Percentiles rank a stretch among this genome's conserved stretches.
These are phyloP conservation scores for Drosophila pegasa DNA, from an alignment of 2,888 invertebrate genomes.

Conservation along the genomic window DNA sequence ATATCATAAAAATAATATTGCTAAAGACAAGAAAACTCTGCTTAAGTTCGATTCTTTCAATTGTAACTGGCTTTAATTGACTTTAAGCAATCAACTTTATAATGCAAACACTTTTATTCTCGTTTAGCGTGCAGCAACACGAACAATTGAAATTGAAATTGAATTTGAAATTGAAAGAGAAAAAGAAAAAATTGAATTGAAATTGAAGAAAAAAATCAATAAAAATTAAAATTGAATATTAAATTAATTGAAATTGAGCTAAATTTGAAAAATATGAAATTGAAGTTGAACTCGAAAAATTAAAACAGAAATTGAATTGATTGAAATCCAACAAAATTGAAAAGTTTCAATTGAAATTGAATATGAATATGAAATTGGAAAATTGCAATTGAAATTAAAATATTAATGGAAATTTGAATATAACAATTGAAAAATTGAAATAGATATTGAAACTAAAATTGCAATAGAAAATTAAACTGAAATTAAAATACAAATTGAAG, in stretches of 20 bases:
- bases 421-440: no score
- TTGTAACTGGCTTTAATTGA: constrained; percentile 77
- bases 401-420: neutral
- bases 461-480: no score
- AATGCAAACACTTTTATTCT: constrained; percentile 31
- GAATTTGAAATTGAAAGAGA: constrained; percentile 28
- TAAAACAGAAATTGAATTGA: no score
- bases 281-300: neutral
- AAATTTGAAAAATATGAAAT: no score
- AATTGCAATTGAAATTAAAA: neutral
- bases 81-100: constrained; percentile 51
- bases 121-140: constrained; percentile 61
- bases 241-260: constrained; percentile 20
- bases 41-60: constrained; percentile 63
- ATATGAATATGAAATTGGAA: neutral
- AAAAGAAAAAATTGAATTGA: constrained; percentile 33
- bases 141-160: constrained; percentile 37
- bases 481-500: no score
- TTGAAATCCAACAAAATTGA: no score
- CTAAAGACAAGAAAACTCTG: constrained; percentile 40
- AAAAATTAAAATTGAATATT: constrained; percentile 36
- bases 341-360: neutral
- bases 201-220: constrained; percentile 1
- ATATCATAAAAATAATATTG: constrained; percentile 17
- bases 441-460: neutral